Base-by-base conservation (phyloP, 2,888 invertebrate species). In the Limnephilus auricula region DNA sequence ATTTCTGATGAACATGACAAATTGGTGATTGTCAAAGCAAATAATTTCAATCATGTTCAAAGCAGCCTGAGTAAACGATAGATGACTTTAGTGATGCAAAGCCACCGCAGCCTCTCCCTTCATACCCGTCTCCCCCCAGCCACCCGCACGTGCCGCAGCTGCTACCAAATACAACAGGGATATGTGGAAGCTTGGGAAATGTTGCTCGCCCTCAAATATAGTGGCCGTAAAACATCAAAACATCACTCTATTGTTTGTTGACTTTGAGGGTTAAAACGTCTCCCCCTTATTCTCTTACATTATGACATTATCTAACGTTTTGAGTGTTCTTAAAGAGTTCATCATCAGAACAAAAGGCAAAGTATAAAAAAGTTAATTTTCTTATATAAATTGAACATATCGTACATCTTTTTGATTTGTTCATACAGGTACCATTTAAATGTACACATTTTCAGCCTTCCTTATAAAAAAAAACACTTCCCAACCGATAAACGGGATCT, bases 11-110 rank as follows among this genome's bases (percentile, higher is more conserved):
- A 25, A 25, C 65, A 6, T 65, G 50, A 65, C 50, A 65, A 65
- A 65, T 65, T 65, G 65, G 65, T n/a, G 65, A n/a, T 65, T n/a
- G 65, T 65, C 65, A 65, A 65, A 65, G 65, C 65, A n/a, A 25
- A 65, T 65, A 65, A 65, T 65, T 65, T 65, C 65, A 65, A 9
- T 25, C 25, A 65, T 65, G 25, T 65, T 25, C 65, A 65, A 25
- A 65, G 65, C 65, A 65, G 65, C 65, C 65, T 65, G 65, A 65
- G 65, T 65, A 65, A 65, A 65, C 65, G 25, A 65, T 65, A 65
- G 65, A 65, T 65, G 65, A 65, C 65, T 85, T 85, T 85, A 18
- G 84, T 37, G 84, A n/a, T 84, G 34, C 84, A 37, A n/a, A 84
- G 34, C 37, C 40, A 84, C 84, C 84, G 25, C 84, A 84, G 40